Conservation (phyloP, 2,113 vertebrate genomes). For the Calidris pygmaea region DNA sequence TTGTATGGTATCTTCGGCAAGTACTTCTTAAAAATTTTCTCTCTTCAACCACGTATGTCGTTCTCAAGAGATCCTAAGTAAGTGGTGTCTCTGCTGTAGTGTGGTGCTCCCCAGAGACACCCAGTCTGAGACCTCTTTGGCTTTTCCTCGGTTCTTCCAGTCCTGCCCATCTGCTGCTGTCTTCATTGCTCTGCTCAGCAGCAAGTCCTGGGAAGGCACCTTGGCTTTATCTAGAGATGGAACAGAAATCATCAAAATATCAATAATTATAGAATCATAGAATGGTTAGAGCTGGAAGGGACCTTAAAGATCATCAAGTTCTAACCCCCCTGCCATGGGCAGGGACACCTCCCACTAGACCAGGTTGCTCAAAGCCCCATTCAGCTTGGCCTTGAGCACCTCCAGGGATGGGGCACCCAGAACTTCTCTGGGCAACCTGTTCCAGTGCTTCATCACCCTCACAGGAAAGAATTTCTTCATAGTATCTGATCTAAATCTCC, state of each 20-base stretch:
- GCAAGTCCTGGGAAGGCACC: neutral
- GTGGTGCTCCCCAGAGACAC: rapidly evolving
- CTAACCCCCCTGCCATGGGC: too few relatives aligned
- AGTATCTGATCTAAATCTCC: too few relatives aligned
- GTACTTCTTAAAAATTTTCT: neutral
- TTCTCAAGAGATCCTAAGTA: neutral
- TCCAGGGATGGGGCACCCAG: too few relatives aligned
- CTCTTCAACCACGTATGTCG: neutral
- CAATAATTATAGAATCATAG: too few relatives aligned
- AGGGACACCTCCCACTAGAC: too few relatives aligned
- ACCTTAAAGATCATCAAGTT: too few relatives aligned
- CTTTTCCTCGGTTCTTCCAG: rapidly evolving
- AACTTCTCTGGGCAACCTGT: too few relatives aligned
- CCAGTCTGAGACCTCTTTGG: neutral
- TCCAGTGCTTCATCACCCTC: too few relatives aligned
- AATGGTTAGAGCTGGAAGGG: too few relatives aligned
- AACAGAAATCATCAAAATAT: neutral
- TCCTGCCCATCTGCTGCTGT: neutral
- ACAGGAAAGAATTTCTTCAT: too few relatives aligned
- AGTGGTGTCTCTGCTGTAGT: rapidly evolving
- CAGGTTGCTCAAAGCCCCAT: too few relatives aligned
- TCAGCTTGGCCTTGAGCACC: too few relatives aligned
- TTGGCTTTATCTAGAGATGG: neutral
- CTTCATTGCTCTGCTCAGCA: neutral
- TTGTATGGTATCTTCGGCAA: neutral